Base-by-base conservation (phyloP, 2,113 vertebrate species). In the Heterocephalus glaber region DNA sequence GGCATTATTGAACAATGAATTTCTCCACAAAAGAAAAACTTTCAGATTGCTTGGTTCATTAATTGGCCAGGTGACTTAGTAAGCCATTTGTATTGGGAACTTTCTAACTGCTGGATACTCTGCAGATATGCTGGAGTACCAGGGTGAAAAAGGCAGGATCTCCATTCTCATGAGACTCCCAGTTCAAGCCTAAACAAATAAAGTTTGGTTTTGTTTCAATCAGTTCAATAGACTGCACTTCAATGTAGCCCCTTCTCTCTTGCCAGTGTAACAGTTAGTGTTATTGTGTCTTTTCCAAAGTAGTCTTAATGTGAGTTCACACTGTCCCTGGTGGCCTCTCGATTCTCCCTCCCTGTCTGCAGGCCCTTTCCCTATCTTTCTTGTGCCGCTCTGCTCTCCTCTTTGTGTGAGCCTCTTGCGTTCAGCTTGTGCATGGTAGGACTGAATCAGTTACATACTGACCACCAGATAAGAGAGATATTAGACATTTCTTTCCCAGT, bases 31-130 rank as follows among this genome's bases (percentile, higher is more conserved):
- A 63, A 84, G 49, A 94, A 89, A 95, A 47, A 16, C 30, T 12
- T 95, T 91, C 83, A 93, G 52, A 80, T 26, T 58, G 86, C 79
- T 0, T 77, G 70, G 12, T 89, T 80, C 76, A 91, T 17, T 81
- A 28, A 41, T 83, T 61, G 44, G 47, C 44, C 26, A 24, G 68
- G 3, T 65, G 61, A 79, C 87, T 66, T 68, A 80, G 61, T 56
- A 13, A 56, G 5, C 52, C 12, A 9, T 89, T 97, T 61, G 28
- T 19, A 77, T 1, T 28, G 4, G 74, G 54, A 79, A 28, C 11
- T 38, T 19, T 47, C 38, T 17, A 38, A 56, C 14, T 35, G 11
- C 28, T 6, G 33, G 47, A 19, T 20, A 6, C 22, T 19, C 49
- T 54, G 22, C 28, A 87, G 38, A 12, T 33, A 90, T 2, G 14